Percentiles rank a stretch among this genome's conserved stretches.
phyloP scores from a whole-genome alignment of 2,113 vertebrate species.

The Ophiodon elongatus region DNA sequence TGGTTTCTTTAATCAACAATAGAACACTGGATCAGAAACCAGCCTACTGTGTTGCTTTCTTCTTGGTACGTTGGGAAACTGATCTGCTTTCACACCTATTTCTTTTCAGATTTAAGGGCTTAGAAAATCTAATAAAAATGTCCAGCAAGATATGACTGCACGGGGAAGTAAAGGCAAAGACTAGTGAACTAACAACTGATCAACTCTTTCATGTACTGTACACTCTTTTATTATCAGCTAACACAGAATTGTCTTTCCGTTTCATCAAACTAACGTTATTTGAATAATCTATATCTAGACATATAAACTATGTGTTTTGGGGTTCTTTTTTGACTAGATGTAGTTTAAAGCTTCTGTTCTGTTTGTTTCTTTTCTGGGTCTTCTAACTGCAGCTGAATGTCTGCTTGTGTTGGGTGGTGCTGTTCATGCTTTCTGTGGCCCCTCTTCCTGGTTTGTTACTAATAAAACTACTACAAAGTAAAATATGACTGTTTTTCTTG shows the following conservation, averaged over 20 bases:
- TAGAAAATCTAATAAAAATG: conserved; percentile 77
- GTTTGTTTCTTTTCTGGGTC: conserved; percentile 32
- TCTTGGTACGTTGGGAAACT: conserved; percentile 60
- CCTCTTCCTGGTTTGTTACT: conserved; percentile 32
- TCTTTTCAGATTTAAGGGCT: conserved; percentile 84
- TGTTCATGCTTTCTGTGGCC: conserved; percentile 38
- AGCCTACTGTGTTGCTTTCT: conserved; percentile 21
- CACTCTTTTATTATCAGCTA: conserved; percentile 42
- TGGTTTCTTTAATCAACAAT: conserved; percentile 15
- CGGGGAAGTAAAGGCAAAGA: conserved; percentile 54
- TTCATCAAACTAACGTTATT: not conserved
- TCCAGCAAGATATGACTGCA: conserved; percentile 73
- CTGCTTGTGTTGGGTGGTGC: conserved; percentile 50
- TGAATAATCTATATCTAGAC: not conserved
- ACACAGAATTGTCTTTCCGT: not conserved
- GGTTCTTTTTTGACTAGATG: conserved; percentile 39
- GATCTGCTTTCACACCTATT: conserved; percentile 56
- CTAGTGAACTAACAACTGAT: conserved; percentile 48
- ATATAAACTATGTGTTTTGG: conserved; percentile 18
- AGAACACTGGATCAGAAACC: conserved; percentile 11
- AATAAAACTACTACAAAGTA: conserved; percentile 62
- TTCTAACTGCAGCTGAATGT: conserved; percentile 17
- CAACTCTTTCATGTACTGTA: conserved; percentile 4
- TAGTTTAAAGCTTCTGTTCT: conserved; percentile 17
- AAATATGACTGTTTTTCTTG: conserved; percentile 13